Evolutionary conservation across 2,888 invertebrate genomes (phyloP), one percentile per base, ranked within the genome.

Genomic region (Thymelicus sylvestris): DNA sequence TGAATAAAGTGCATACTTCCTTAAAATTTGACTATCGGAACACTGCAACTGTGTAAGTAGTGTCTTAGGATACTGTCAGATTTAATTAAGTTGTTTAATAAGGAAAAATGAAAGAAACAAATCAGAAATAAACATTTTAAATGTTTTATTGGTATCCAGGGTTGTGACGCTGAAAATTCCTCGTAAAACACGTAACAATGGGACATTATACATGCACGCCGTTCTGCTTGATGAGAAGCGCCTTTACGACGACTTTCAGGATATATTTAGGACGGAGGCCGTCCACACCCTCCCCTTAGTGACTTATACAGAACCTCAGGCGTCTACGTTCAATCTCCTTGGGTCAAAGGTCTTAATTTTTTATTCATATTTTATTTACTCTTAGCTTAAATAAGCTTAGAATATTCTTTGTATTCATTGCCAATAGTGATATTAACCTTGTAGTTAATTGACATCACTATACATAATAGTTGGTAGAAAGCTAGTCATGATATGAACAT

Each of bases 151-250:
- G 44, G 69, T 70, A 83, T 83, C 59, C 84, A 97, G 97, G 79
- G 94, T 95, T 64, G 82, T 97, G 39, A 93, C 91, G 67, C 86
- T 98, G 67, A 94, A 95, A 75, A 91, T 98, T 75, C 97, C 98
- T 5, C 87, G 91, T 31, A 95, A 95, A 85, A 97, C 97, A 0
- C 94, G 97, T 13, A 95, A 96, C 71, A 99, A 99, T 94, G 99
- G 98, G 0, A 97, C 97, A 7, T 85, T 99, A 61, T 97, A 94
- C 83, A 95, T 98, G 82, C 97, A 98, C 86, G 95, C 97, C 2
- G 94, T 96, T 19, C 95, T 96, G 66, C 88, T 95, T 73, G 95
- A 95, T 44, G 88, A 91, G 31, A 90, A 83, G 48, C 91, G 93
- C 2, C 81, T 94, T 0, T 94, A 95, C 70, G 89, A 91, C 77